Evolutionary conservation across 2,888 invertebrate genomes (phyloP).

Genomic region (Pasiphila rectangulata): DNA sequence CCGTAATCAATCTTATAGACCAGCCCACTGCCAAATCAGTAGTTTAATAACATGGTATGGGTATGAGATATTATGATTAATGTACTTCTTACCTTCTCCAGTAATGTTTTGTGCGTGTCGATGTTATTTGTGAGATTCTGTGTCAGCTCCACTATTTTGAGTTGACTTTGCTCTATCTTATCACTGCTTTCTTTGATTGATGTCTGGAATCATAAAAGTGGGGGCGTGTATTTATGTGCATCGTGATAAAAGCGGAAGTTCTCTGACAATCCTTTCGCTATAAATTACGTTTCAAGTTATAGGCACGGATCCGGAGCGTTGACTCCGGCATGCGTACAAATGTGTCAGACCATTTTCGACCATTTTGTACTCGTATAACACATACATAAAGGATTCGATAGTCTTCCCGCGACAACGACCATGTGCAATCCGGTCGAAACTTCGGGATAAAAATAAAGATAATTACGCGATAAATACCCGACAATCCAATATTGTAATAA

Average conservation of each 20-base stretch:
- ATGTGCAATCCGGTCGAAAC: too few species aligned
- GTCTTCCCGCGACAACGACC: too few species aligned
- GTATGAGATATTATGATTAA: conserved; percentile 27
- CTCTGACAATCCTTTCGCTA: not conserved
- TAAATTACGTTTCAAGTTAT: too few species aligned
- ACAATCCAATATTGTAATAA: too few species aligned
- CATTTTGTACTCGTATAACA: too few species aligned
- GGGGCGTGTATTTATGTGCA: not conserved
- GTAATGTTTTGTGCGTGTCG: conserved; percentile 56
- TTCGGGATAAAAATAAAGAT: too few species aligned
- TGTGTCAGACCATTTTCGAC: too few species aligned
- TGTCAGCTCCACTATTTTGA: conserved; percentile 60
- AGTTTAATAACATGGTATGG: conserved; percentile 26
- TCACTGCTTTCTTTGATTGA: conserved; percentile 70
- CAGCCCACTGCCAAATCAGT: conserved; percentile 34
- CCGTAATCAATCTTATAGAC: conserved; percentile 30
- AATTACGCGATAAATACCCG: too few species aligned
- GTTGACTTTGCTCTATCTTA: conserved; percentile 64
- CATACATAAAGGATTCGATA: too few species aligned
- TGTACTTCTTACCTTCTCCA: conserved; percentile 63
- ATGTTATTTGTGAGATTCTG: conserved; percentile 67
- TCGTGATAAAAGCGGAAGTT: not conserved
- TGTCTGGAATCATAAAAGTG: conserved; percentile 49
- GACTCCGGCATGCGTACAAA: too few species aligned
- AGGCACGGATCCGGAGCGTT: too few species aligned